Base-by-base conservation (phyloP, 2,113 vertebrate genomes). In the Alces alces region DNA sequence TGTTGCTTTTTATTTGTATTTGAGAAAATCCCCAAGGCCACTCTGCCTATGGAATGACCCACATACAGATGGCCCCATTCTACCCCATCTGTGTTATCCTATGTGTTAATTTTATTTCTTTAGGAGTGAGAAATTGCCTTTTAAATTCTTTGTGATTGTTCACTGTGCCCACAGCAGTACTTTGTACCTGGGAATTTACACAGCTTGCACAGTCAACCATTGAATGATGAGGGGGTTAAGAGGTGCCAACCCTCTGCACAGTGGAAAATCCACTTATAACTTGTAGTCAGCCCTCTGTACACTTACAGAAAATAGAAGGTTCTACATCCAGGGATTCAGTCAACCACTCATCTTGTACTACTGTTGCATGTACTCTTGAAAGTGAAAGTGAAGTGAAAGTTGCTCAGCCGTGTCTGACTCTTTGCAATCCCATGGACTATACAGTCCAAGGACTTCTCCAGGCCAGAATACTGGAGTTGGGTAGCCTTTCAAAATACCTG, bases 241-340 rank as follows among this genome's bases (percentile, higher is more conserved):
- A 36, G 80, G 52, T 0, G 1, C 23, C 52, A 15, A 9, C n/a
- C n/a, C 21, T 15, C 13, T 0, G 1, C 80, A 55, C n/a, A 36
- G 7, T 16, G 80, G 80, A 39, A 84, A 84, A 55, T 39, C 80
- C n/a, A 36, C 52, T 14, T 9, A 55, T 36, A 84, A 39, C 52
- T 36, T 84, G 54, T 27, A 25, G 33, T 16, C 21, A 14, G 80
- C 12, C 23, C 33, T 36, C 80, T 36, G 33, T 16, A 83, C 12
- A 55, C n/a, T 84, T n/a, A 76, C 39, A 76, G 39, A 76, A 43
- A 12, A 76, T 0, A 1, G 39, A 15, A 27, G 23, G 70, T 76
- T 43, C 70, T 76, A 76, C 52, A 55, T 16, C 80, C 80, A 27
- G n/a, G 80, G 80, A 39, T 27, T 84, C 52, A 55, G 52, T 55